These are phyloP conservation scores for Archips crataeganus DNA, from an alignment of 2,888 invertebrate species.

Conservation along the genomic window DNA sequence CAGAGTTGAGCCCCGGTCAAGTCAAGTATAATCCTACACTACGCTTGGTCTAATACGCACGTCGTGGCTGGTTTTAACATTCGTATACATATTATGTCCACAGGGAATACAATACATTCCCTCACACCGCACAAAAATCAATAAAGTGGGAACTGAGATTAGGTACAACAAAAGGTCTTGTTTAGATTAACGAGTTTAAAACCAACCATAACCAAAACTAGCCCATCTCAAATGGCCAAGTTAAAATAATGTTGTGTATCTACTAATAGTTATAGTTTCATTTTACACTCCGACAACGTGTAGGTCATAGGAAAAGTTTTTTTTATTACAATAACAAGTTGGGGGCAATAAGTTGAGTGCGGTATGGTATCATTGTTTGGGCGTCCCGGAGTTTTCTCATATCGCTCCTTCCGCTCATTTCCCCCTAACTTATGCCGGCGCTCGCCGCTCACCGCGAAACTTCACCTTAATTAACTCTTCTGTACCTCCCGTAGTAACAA, in stretches of 20 bases:
- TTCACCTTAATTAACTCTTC: slow-evolving; percentile 78
- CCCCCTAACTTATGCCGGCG: slow-evolving; percentile 59
- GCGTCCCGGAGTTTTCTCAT: slow-evolving; percentile 70
- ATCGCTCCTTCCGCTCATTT: slow-evolving; percentile 61
- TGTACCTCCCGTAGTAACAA: slow-evolving; percentile 55
- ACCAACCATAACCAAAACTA: neutral
- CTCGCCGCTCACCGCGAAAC: slow-evolving; percentile 56
- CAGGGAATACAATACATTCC: too few species aligned
- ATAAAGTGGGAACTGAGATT: too few species aligned
- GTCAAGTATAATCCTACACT: too few species aligned
- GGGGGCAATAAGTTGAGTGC: slow-evolving; percentile 61
- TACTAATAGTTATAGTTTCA: neutral
- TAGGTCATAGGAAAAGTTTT: slow-evolving; percentile 28
- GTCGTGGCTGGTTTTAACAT: too few species aligned
- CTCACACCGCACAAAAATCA: too few species aligned
- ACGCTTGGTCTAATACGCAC: too few species aligned
- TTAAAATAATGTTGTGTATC: too few species aligned
- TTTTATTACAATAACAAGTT: slow-evolving; percentile 66
- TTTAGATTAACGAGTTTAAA: neutral
- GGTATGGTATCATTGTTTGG: slow-evolving; percentile 63
- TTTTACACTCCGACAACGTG: neutral
- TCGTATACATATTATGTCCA: too few species aligned
- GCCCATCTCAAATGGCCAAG: neutral
- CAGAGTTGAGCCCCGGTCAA: too few species aligned
- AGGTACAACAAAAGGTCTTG: too few species aligned